phyloP scores from a whole-genome alignment of 2,113 vertebrate genomes.

The Colistium nudipinnis region DNA sequence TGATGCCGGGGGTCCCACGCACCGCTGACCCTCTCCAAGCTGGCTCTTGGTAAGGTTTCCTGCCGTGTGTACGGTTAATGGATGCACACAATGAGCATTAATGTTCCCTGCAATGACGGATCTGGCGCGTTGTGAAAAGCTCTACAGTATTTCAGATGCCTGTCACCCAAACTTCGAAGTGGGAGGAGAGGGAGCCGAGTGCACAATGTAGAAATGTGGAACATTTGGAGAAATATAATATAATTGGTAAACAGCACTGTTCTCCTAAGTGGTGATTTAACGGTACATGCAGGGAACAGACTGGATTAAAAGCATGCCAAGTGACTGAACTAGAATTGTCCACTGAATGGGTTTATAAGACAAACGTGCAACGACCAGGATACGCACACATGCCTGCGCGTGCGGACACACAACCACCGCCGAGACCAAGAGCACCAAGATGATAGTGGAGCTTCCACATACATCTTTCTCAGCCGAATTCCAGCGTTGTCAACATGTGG shows the following conservation, averaged over 20 bases:
- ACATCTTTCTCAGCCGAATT: not conserved
- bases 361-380: slow-evolving; percentile 4
- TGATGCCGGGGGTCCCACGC: slow-evolving; percentile 67
- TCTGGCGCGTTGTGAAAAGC: slow-evolving; percentile 72
- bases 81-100: slow-evolving; percentile 70
- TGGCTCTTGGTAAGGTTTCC: slow-evolving; percentile 70
- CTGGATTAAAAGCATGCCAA: slow-evolving; percentile 35
- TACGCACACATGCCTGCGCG: not conserved
- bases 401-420: not conserved
- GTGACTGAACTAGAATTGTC: slow-evolving; percentile 62
- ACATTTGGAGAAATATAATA: slow-evolving; percentile 61
- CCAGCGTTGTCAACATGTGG: no score
- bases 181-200: slow-evolving; percentile 39
- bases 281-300: slow-evolving; percentile 63
- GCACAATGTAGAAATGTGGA: slow-evolving; percentile 39
- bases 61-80: slow-evolving; percentile 74
- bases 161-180: slow-evolving; percentile 57
- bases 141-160: slow-evolving; percentile 66
- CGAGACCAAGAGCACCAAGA: not conserved
- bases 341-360: not conserved
- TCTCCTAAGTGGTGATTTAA: slow-evolving; percentile 64
- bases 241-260: slow-evolving; percentile 48
- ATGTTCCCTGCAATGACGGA: slow-evolving; percentile 73
- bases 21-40: slow-evolving; percentile 73
- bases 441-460: not conserved